phyloP scores from a whole-genome alignment of 2,888 invertebrate species.

The Lasioglossum lativentre region DNA sequence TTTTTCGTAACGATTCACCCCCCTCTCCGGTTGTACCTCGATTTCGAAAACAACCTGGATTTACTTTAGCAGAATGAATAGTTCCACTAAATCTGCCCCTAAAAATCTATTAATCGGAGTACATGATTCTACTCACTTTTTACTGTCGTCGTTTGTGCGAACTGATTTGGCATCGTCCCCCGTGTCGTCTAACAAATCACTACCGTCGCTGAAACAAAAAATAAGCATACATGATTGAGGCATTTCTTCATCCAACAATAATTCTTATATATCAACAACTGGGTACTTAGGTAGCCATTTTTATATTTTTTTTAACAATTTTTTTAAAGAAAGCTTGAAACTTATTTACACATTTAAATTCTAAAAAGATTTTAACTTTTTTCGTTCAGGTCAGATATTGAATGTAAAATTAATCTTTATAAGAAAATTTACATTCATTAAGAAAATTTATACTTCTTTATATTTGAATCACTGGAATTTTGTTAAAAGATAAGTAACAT shows the following conservation, averaged over 20 bases:
- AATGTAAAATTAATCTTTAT: too few species aligned
- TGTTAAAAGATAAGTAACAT: too few species aligned
- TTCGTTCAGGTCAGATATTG: too few species aligned
- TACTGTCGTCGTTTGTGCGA: slow-evolving; percentile 88
- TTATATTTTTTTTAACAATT: too few species aligned
- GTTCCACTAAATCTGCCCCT: not conserved
- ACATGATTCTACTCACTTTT: slow-evolving; percentile 87
- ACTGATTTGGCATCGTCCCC: slow-evolving; percentile 89
- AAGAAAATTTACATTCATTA: not conserved
- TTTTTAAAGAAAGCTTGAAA: too few species aligned
- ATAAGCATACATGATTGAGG: not conserved
- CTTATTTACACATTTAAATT: too few species aligned
- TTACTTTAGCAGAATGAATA: not conserved
- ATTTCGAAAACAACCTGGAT: slow-evolving; percentile 2
- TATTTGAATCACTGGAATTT: too few species aligned
- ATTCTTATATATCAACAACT: too few species aligned
- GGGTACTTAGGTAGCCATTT: too few species aligned
- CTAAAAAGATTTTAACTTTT: too few species aligned
- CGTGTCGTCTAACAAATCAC: slow-evolving; percentile 89
- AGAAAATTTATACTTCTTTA: too few species aligned
- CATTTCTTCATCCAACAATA: not conserved
- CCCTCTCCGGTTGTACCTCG: not conserved
- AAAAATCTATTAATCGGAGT: not conserved
- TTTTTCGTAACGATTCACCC: not conserved
- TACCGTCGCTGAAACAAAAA: slow-evolving; percentile 85